Percentiles rank a stretch among this genome's conserved stretches.
Evolutionary conservation across 1,140 invertebrate species (phyloP).

Genomic region (Neodiprion fabricii): DNA sequence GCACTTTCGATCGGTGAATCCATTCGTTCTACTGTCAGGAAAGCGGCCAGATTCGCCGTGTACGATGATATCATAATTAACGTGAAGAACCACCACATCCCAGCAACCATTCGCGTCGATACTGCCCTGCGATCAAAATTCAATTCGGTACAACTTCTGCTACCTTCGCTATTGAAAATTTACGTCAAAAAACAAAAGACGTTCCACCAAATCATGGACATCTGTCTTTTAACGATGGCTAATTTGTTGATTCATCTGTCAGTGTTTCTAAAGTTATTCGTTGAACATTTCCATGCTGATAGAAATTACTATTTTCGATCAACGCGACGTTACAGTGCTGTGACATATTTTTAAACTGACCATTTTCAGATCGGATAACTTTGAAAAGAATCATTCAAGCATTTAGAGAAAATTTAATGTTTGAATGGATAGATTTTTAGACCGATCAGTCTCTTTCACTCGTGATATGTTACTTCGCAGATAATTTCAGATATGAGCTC

Average conservation of each 20-base stretch:
- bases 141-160: slow-evolving; percentile 9
- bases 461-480: too few species aligned
- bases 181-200: not conserved
- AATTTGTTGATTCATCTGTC: too few species aligned
- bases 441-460: too few species aligned
- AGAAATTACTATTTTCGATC: too few species aligned
- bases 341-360: too few species aligned
- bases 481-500: not conserved
- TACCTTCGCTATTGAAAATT: not conserved
- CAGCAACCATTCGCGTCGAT: slow-evolving; percentile 88
- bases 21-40: slow-evolving; percentile 95
- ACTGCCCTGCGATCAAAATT: slow-evolving; percentile 70
- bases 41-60: slow-evolving; percentile 96
- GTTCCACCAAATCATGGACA: not conserved
- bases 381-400: too few species aligned
- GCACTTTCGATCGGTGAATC: slow-evolving; percentile 95
- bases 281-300: too few species aligned
- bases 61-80: slow-evolving; percentile 98
- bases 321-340: too few species aligned
- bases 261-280: too few species aligned
- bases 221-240: not conserved
- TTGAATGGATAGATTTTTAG: too few species aligned
- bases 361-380: too few species aligned
- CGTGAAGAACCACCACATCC: slow-evolving; percentile 98
- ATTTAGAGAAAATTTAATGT: too few species aligned